These are phyloP conservation scores for Auanema freiburgensis DNA, from an alignment of 2,888 invertebrate genomes.

Conservation along the genomic window DNA sequence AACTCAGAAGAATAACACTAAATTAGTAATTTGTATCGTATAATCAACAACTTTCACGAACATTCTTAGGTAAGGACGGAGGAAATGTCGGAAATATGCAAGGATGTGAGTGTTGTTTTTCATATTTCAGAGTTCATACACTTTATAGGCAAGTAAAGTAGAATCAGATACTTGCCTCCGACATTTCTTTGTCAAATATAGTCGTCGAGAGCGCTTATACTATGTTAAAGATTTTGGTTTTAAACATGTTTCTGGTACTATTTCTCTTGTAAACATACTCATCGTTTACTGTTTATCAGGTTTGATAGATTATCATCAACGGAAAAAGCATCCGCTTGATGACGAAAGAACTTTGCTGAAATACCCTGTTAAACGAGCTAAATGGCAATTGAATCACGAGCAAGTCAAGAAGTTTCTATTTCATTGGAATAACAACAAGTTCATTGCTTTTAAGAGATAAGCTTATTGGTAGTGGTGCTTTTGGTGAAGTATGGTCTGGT, in stretches of 20 bases:
- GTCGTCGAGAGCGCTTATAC: slow-evolving; percentile 12
- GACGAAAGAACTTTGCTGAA: slow-evolving; percentile 3
- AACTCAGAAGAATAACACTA: background rate
- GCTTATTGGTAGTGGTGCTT: slow-evolving; percentile 29
- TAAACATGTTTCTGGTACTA: slow-evolving; percentile 4
- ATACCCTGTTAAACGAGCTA: slow-evolving; percentile 17
- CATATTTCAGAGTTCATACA: too few relatives aligned
- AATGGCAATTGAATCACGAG: slow-evolving; percentile 29
- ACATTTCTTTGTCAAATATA: slow-evolving; percentile 17
- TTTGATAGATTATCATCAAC: slow-evolving; percentile 27
- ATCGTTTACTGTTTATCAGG: slow-evolving; percentile 2
- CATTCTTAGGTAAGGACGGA: too few relatives aligned
- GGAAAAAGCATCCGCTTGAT: slow-evolving; percentile 10
- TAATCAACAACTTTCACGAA: background rate
- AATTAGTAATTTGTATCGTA: background rate
- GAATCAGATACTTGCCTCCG: background rate
- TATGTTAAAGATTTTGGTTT: slow-evolving; percentile 17
- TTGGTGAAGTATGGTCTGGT: slow-evolving; percentile 29
- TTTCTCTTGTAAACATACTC: background rate
- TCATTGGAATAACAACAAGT: too few relatives aligned
- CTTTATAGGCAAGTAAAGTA: background rate
- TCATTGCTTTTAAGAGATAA: slow-evolving; percentile 7
- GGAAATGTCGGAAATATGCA: too few relatives aligned
- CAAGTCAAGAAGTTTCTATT: slow-evolving; percentile 15
- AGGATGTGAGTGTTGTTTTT: too few relatives aligned